Evolutionary conservation across 1,140 invertebrate genomes (phyloP).

Genomic region (Aphis gossypii): DNA sequence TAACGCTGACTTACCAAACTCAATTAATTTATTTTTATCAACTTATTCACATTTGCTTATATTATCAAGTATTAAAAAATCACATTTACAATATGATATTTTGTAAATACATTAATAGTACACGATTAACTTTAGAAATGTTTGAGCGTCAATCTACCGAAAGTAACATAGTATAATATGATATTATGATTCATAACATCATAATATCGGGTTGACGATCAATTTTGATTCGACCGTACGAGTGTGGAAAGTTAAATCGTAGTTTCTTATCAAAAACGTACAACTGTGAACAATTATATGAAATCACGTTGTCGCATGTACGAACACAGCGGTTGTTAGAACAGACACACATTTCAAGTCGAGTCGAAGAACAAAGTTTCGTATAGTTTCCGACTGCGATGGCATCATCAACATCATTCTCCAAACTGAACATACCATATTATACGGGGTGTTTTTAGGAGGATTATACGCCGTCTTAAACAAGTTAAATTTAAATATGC

Average conservation of each 20-base stretch:
- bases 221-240: neutral
- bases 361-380: neutral
- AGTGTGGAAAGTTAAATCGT: neutral
- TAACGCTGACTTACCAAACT: neutral
- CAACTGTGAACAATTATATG: neutral
- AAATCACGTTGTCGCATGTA: neutral
- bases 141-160: neutral
- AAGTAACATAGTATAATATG: neutral
- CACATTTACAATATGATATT: neutral
- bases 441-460: neutral
- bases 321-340: neutral
- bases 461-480: neutral
- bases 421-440: neutral
- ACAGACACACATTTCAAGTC: neutral
- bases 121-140: neutral
- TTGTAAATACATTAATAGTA: neutral
- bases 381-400: neutral
- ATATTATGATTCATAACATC: neutral
- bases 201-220: neutral
- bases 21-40: no score
- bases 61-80: neutral
- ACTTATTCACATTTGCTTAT: neutral
- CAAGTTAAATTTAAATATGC: neutral
- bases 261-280: neutral
- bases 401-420: neutral